A percentile compares a stretch with the other conserved stretches of the same genome.
These are phyloP conservation scores for Syndactyla subalaris DNA, from an alignment of 2,797 vertebrate species.

Conservation along the genomic window DNA sequence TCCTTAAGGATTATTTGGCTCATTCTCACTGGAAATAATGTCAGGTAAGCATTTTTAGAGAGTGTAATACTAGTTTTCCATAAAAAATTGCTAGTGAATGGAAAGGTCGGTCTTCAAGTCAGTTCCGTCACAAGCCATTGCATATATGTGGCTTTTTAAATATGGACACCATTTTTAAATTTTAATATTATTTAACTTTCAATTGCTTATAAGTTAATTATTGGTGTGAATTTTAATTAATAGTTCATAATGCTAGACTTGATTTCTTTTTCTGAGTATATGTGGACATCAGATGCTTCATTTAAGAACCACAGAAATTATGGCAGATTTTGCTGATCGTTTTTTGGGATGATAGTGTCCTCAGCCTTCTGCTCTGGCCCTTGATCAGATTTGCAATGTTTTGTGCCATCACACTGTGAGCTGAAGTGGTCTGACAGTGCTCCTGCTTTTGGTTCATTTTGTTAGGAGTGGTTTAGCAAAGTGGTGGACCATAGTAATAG, in stretches of 20 bases:
- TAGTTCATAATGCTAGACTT: neutral
- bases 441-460: neutral
- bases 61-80: neutral
- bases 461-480: neutral
- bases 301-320: neutral
- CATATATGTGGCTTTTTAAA: neutral
- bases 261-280: neutral
- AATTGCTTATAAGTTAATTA: neutral
- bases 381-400: neutral
- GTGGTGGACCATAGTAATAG: neutral
- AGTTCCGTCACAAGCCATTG: neutral
- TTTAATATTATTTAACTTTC: neutral
- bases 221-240: neutral
- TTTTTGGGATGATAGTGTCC: neutral
- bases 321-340: neutral
- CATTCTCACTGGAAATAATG: neutral
- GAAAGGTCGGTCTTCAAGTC: neutral
- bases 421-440: neutral
- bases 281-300: neutral
- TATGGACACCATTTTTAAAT: rapidly evolving
- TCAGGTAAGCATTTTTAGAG: conserved; percentile 24
- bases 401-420: neutral
- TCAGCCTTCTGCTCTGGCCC: neutral
- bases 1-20: conserved; percentile 28
- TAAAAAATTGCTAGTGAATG: neutral